Evolutionary conservation across 2,888 invertebrate species (phyloP), one percentile per base, ranked within the genome.

Genomic region (Mythimna lalbum): DNA sequence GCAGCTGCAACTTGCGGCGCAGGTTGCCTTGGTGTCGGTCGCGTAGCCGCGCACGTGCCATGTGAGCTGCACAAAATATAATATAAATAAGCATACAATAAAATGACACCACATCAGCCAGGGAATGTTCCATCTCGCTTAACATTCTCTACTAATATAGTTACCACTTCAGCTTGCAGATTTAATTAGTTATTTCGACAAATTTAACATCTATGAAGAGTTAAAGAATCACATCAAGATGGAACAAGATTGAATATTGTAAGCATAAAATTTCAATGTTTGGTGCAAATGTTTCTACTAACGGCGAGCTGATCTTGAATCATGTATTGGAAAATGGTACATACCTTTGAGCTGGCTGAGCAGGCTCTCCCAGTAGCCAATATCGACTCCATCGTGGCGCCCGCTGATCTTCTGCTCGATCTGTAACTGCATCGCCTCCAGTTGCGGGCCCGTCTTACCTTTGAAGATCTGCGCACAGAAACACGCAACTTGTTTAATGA

Each of bases 341-440:
- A n/a, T 57, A 57, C 97, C 97, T 96, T 99, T 99, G 17, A 99
- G 96, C 92, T 99, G 99, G 21, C 98, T 98, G 49, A 99, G 96
- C 80, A 99, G 94, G 62, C 98, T 98, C 96, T 99, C 99, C 99
- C 99, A 99, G 94, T 99, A 99, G 59, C 99, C 98, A 78, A 99
- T 98, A 95, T 99, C 99, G 59, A 99, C 97, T n/a, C 99, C 99
- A 93, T 98, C 99, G 57, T 97, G 97, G 78, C 98, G 97, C 0
- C 98, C 97, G 84, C 96, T 96, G 75, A 99, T 98, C 96, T 99
- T 99, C 23, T 96, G 95, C 92, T 98, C 98, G 87, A 99, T 99
- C 91, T 98, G 98, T 36, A 96, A 94, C 89, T 98, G 98, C 82
- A 99, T 94, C 67, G 98, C 97, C 83, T 97, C 97, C 80, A 99